phyloP scores from a whole-genome alignment of 2,113 vertebrate species.

The Rhabdornis inornatus region DNA sequence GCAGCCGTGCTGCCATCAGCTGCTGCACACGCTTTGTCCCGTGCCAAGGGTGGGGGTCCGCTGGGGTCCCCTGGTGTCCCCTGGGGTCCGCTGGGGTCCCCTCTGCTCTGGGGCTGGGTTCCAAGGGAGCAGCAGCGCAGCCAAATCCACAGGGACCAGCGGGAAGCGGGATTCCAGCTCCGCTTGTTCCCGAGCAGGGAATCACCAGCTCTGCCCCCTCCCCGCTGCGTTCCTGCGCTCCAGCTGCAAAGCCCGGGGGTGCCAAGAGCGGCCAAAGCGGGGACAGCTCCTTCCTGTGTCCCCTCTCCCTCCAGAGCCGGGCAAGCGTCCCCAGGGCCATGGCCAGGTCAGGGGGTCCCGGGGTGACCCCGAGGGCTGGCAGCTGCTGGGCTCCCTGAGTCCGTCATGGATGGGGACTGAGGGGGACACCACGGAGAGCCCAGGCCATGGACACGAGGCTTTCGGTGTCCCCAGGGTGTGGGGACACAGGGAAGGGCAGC shows the following conservation, averaged over 20 bases:
- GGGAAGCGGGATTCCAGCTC: background rate
- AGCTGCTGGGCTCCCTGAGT: background rate
- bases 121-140: background rate
- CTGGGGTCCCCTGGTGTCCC: background rate
- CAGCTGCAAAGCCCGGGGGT: background rate
- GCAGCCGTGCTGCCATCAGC: fast-evolving
- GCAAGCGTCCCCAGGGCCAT: fast-evolving
- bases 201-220: background rate
- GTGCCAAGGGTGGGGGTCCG: fast-evolving
- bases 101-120: fast-evolving
- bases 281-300: background rate
- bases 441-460: background rate
- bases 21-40: background rate
- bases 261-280: background rate
- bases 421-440: background rate
- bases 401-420: fast-evolving
- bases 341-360: background rate
- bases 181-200: background rate
- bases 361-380: background rate
- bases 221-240: background rate
- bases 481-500: background rate
- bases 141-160: fast-evolving
- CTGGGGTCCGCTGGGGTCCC: background rate
- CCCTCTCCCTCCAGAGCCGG: background rate
- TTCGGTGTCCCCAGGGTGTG: too few relatives aligned